These are phyloP conservation scores for Lymantria dispar DNA, from an alignment of 2,888 invertebrate genomes.

Conservation along the genomic window DNA sequence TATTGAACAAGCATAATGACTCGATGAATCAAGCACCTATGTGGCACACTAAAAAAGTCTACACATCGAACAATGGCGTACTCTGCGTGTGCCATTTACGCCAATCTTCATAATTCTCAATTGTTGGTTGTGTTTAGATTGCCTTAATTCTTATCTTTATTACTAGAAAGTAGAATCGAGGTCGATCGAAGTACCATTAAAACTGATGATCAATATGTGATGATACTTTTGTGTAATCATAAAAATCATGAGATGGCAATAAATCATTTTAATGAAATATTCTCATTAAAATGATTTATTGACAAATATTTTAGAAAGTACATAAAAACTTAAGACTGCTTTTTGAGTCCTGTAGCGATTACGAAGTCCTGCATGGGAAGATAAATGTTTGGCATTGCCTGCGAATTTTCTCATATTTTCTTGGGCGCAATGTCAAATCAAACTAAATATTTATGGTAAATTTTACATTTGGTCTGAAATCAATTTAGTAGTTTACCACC, in stretches of 20 bases:
- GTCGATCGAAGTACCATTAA: constrained; percentile 23
- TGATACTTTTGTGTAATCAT: constrained; percentile 3
- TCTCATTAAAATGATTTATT: neutral
- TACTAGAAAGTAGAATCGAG: constrained; percentile 40
- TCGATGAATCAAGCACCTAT: neutral
- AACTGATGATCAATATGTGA: constrained; percentile 14
- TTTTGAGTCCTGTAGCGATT: no score
- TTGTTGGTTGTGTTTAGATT: constrained; percentile 50
- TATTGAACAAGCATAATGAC: neutral
- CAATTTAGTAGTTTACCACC: no score
- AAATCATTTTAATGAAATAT: no score
- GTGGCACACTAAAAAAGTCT: neutral
- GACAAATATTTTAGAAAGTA: neutral
- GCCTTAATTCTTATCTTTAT: constrained; percentile 61
- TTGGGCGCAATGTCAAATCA: no score
- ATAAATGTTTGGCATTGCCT: no score
- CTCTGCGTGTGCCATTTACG: constrained; percentile 52
- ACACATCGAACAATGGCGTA: constrained; percentile 24
- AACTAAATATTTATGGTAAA: no score
- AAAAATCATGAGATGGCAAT: neutral
- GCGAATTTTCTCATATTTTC: no score
- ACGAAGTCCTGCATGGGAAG: no score
- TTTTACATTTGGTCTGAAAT: no score
- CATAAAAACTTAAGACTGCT: neutral
- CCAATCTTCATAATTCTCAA: constrained; percentile 57